phyloP scores from a whole-genome alignment of 64 coral and sea anemone species.

The Acropora tenuis region DNA sequence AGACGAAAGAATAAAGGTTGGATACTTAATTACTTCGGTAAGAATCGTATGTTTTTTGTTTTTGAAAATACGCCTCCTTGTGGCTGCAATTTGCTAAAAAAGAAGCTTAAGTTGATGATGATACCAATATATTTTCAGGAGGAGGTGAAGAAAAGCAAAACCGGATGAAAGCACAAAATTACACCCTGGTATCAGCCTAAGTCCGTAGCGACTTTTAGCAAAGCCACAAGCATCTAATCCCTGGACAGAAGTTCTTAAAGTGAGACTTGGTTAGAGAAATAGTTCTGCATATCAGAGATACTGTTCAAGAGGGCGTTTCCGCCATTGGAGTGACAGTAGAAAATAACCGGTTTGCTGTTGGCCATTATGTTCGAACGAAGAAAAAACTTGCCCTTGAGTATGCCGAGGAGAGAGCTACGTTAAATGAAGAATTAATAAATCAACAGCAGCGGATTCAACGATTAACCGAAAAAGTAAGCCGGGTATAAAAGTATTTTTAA shows the following conservation, averaged over 20 bases:
- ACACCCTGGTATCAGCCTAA: neutral
- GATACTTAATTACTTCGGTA: conserved; percentile 35
- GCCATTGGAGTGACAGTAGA: conserved; percentile 16
- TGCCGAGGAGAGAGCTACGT: conserved; percentile 13
- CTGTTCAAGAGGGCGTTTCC: conserved; percentile 1
- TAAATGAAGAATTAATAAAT: too few species aligned
- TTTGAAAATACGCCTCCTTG: conserved; percentile 5
- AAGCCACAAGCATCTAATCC: neutral
- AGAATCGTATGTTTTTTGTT: conserved; percentile 66
- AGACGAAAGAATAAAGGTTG: conserved; percentile 27
- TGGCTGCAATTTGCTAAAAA: conserved; percentile 24
- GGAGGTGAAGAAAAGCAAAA: neutral
- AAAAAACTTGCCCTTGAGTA: conserved; percentile 1
- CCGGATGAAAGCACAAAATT: too few species aligned
- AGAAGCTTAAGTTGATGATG: neutral
- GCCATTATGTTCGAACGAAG: conserved; percentile 29
- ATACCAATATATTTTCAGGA: neutral
- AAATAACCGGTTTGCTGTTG: conserved; percentile 12
- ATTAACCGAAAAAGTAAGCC: neutral
- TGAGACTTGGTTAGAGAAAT: neutral
- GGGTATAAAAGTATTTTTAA: conserved; percentile 1
- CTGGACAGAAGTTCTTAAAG: neutral
- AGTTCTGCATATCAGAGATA: neutral
- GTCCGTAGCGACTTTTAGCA: neutral
- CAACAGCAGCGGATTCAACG: too few species aligned